Percentiles rank a stretch among this genome's conserved stretches.
These are phyloP conservation scores for Ceratina australensis DNA, from an alignment of 1,140 invertebrate species.

Conservation along the genomic window DNA sequence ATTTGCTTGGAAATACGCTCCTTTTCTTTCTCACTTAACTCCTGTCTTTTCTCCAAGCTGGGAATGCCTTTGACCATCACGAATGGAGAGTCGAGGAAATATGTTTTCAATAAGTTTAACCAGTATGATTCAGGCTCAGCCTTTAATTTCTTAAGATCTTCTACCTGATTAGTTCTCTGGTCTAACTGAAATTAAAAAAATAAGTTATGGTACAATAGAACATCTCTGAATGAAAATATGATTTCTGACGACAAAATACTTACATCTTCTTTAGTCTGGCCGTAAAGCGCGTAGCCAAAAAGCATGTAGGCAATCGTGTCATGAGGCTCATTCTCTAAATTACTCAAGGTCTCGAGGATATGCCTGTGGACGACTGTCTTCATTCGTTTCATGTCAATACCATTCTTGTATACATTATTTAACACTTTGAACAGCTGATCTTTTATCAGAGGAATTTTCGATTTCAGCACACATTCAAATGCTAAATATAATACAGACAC, in stretches of 20 bases:
- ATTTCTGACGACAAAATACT: constrained; percentile 70
- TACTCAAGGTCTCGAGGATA: constrained; percentile 86
- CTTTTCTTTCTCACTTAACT: constrained; percentile 84
- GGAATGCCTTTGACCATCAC: constrained; percentile 81
- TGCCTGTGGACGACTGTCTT: constrained; percentile 86
- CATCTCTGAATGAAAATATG: neutral
- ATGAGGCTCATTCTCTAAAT: constrained; percentile 88
- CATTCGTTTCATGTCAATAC: constrained; percentile 89
- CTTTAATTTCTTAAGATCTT: constrained; percentile 83
- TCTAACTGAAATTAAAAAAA: constrained; percentile 82
- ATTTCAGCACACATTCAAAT: constrained; percentile 88
- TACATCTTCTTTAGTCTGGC: constrained; percentile 87
- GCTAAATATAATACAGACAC: constrained; percentile 85
- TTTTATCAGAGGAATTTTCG: constrained; percentile 84
- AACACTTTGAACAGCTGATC: constrained; percentile 82
- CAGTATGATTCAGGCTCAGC: constrained; percentile 85
- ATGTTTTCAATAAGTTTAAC: constrained; percentile 85
- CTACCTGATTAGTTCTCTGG: constrained; percentile 86
- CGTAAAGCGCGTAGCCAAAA: constrained; percentile 91
- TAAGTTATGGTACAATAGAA: constrained; percentile 14
- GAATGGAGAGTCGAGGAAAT: constrained; percentile 83
- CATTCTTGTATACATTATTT: constrained; percentile 78
- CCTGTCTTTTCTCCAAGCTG: constrained; percentile 81
- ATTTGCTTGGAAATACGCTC: constrained; percentile 84
- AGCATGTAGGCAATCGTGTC: constrained; percentile 86